Evolutionary conservation across 2,888 invertebrate species (phyloP).

Genomic region (Melitaea athalia): DNA sequence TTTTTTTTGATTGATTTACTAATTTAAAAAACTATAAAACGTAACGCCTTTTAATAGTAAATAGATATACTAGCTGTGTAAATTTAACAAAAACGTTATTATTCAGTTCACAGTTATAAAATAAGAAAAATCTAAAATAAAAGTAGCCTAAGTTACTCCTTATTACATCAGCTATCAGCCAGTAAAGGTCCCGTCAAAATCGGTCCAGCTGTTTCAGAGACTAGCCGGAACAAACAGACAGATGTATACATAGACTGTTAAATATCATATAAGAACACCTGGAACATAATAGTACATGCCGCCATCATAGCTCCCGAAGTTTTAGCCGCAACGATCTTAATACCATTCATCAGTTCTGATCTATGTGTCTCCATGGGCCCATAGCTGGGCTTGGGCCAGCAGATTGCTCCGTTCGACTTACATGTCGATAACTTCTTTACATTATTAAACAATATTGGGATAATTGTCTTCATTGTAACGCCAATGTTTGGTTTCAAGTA

Average conservation of each 20-base stretch:
- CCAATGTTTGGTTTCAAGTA: too few relatives aligned
- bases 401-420: slow-evolving; percentile 22
- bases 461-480: slow-evolving; percentile 19
- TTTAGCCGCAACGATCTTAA: slow-evolving; percentile 56
- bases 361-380: slow-evolving; percentile 62
- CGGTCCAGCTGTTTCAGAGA: too few relatives aligned
- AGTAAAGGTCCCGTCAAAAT: too few relatives aligned
- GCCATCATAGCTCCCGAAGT: slow-evolving; percentile 55
- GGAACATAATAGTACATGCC: slow-evolving; percentile 69
- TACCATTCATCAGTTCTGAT: slow-evolving; percentile 59
- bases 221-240: not conserved
- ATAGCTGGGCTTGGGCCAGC: slow-evolving; percentile 53
- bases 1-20: too few relatives aligned
- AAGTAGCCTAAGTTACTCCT: too few relatives aligned
- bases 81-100: too few relatives aligned
- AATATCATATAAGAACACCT: slow-evolving; percentile 45
- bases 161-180: too few relatives aligned
- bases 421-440: slow-evolving; percentile 43
- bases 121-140: too few relatives aligned
- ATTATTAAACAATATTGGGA: not conserved
- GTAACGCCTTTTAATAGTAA: too few relatives aligned
- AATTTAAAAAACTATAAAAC: too few relatives aligned
- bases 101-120: too few relatives aligned
- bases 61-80: too few relatives aligned
- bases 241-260: not conserved